Percentiles rank a stretch among this genome's conserved stretches.
phyloP scores from a whole-genome alignment of 2,888 invertebrate species.

The Melipona beecheii region DNA sequence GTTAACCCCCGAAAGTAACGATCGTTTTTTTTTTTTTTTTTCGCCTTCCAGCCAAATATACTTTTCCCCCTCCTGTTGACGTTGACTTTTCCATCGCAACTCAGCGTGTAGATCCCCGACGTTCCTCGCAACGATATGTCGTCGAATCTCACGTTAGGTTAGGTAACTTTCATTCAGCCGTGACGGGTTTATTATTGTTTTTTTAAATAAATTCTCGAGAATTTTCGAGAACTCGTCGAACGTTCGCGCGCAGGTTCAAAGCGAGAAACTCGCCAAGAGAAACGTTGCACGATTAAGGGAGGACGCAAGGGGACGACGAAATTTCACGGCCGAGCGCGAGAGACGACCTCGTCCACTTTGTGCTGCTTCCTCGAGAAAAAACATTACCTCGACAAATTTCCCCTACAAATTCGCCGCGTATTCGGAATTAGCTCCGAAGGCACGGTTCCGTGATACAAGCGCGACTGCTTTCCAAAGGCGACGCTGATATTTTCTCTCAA shows the following conservation, averaged over 20 bases:
- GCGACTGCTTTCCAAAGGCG: background rate
- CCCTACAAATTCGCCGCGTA: background rate
- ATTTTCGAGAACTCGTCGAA: background rate
- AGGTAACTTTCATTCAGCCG: too few species aligned
- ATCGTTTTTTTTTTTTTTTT: background rate
- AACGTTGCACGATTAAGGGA: background rate
- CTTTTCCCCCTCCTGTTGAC: too few species aligned
- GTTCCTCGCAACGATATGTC: too few species aligned
- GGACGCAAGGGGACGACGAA: background rate
- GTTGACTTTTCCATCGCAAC: too few species aligned
- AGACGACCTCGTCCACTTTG: background rate
- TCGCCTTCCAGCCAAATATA: too few species aligned
- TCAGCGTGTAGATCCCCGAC: too few species aligned
- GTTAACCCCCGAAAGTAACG: background rate
- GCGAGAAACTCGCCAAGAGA: background rate
- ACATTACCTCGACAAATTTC: background rate
- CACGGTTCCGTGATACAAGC: background rate
- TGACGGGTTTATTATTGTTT: background rate
- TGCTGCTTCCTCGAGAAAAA: background rate
- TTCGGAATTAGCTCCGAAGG: too few species aligned
- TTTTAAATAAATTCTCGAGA: background rate
- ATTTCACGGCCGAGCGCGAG: background rate
- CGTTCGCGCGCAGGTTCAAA: background rate
- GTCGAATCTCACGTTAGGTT: too few species aligned
- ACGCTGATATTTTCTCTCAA: conserved; percentile 29